Evolutionary conservation across 2,888 invertebrate species (phyloP), one percentile per base, ranked within the genome.

Genomic region (Drosophila prostipennis): DNA sequence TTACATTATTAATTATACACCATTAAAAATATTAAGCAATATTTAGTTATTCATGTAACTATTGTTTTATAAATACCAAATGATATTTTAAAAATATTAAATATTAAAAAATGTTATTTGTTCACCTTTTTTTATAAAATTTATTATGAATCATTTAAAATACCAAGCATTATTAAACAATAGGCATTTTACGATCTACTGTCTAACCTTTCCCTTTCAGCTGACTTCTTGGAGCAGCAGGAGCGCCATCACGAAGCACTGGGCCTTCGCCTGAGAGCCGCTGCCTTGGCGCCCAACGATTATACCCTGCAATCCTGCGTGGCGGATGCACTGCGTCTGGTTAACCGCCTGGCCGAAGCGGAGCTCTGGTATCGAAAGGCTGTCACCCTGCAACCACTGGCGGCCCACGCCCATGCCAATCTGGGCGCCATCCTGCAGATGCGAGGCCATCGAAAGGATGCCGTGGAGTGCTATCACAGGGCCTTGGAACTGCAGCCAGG

Each of bases 401-500:
- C 97, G 83, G 96, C 97, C 0, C 94, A 96, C 76, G 96, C 96
- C 70, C 97, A 98, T 92, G 97, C 98, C 89, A 98, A 98, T 92
- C 94, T 98, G 59, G 98, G 98, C 16, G 98, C 98, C 65, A 98
- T 98, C 90, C 93, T 98, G 63, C 98, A 98, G 92, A 93, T 98
- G 81, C 98, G 98, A 90, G 97, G 97, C 36, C 97, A 97, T 91
- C 95, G 96, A 87, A 93, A 94, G 23, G 96, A 97, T 74, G 98
- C 98, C 0, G 96, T 97, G 55, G 93, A 94, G 13, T 96, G 96
- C 64, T 98, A 98, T 92, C 93, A 95, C 77, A 94, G 95, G 87
- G 98, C 98, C 1, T 93, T 98, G 71, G 93, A 95, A 83, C 93
- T 98, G 56, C 96, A 97, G 89, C 98, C 98, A 0, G 95, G 96